Base-by-base conservation (phyloP, 2,113 vertebrate genomes). In the Pangasianodon hypophthalmus region DNA sequence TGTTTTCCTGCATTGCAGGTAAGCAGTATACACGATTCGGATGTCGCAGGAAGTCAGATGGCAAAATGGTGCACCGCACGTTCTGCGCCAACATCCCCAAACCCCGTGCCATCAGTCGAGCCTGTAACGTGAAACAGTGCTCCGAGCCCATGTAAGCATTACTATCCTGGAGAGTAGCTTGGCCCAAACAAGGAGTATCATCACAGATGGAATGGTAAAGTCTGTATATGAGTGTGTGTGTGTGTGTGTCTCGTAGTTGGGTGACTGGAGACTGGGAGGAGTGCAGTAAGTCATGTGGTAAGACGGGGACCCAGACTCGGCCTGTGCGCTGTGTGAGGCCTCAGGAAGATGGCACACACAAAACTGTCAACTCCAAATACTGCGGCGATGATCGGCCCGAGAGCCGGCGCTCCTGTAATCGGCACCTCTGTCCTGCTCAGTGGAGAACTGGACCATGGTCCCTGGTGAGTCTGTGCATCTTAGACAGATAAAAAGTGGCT, bases 21-120 rank as follows among this genome's bases (percentile, higher is more conserved):
- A 96, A 95, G 92, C 98, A 99, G 84, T 97, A 98, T 93, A 99
- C 98, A 0, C 96, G 98, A 86, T 99, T 99, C 3, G 98, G 98
- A 92, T 99, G 98, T 95, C 96, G 98, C 86, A 96, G 98, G 93
- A 99, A 97, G 93, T 93, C 96, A 0, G 97, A 99, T 86, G 95
- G 97, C 92, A 98, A 97, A 94, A 99, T 99, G 98, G 97, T 99
- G 54, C 97, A 97, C 84, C 96, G 97, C 44, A 96, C 93, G 62
- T 97, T 96, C 94, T 99, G 98, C 50, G 95, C 96, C 60, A 89
- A 95, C 90, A 95, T 98, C 88, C 93, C 88, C 44, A 99, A 98
- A 88, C 98, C 97, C 0, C 97, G 97, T 86, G 97, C 98, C 90
- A 99, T 99, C 92, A 97, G 97, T 82, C 96, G 98, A 88, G 92